These are phyloP conservation scores for Rallus crepitans DNA, from an alignment of 2,797 vertebrate genomes.

Conservation along the genomic window DNA sequence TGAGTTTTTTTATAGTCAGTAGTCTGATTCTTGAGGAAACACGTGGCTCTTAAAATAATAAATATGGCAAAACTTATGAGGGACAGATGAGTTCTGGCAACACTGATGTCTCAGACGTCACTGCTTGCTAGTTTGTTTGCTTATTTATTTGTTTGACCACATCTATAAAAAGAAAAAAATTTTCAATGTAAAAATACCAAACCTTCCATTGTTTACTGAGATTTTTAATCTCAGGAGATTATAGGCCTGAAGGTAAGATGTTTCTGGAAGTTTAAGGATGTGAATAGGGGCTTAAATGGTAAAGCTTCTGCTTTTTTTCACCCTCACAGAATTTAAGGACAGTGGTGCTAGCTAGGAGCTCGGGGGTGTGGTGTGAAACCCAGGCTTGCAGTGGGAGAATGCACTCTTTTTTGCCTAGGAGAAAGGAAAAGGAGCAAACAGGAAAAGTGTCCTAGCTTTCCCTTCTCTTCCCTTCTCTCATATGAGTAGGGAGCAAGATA, in stretches of 20 bases:
- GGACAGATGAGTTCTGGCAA: neutral
- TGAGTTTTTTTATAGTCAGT: neutral
- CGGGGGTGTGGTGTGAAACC: neutral
- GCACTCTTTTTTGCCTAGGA: neutral
- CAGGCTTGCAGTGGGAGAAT: neutral
- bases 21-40: neutral
- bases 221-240: neutral
- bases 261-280: neutral
- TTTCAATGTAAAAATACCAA: neutral
- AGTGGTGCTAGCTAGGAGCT: neutral
- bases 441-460: neutral
- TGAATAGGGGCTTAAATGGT: neutral
- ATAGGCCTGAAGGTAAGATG: neutral
- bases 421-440: neutral
- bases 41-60: conserved; percentile 12
- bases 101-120: neutral
- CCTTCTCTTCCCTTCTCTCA: neutral
- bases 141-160: conserved; percentile 8
- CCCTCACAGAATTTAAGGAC: neutral
- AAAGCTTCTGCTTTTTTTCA: neutral
- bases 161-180: neutral
- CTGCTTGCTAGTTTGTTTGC: neutral
- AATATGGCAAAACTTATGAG: neutral
- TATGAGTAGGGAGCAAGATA: neutral
- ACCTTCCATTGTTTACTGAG: neutral